Evolutionary conservation across 2,797 vertebrate species (phyloP), one percentile per base, ranked within the genome.

Genomic region (Gephyroberyx darwinii): DNA sequence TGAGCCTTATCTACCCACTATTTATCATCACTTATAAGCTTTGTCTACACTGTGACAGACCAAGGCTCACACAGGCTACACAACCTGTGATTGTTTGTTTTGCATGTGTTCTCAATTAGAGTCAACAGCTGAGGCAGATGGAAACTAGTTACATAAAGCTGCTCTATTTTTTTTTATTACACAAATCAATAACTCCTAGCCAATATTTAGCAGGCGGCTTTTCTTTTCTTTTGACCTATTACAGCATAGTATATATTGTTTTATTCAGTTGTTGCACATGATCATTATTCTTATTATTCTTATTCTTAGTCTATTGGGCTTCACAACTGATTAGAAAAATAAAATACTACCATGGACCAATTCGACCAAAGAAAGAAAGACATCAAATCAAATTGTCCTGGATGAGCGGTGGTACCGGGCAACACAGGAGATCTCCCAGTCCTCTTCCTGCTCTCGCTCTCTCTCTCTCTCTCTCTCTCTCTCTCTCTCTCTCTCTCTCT

Each of bases 81-180:
- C 69, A 75, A 83, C 76, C 84, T 83, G 77, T 63, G 80, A 75
- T 72, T 89, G 87, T 86, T 88, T 89, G 84, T 86, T 90, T 86
- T 88, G 84, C 79, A 80, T 89, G 87, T 77, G 81, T 86, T 86
- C 84, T 82, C 73, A 79, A 80, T 90, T 84, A 84, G 73, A 78
- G 65, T 48, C 59, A 83, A 82, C 88, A 87, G 77, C 80, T 80
- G 84, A 88, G 81, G 85, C 83, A 86, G 84, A 92, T 92, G 91
- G 92, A 91, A 93, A 92, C 77, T 86, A 69, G 86, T 93, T 93
- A 91, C 82, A 88, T 90, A 93, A 93, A 92, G 79, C 74, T 78
- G 85, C 78, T 88, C 86, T 86, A 75, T 85, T 88, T 88, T 60
- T 63, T 83, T 83, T 71, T 65, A 75, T 83, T 70, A 80, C 80